Conservation (phyloP, 2,113 vertebrate genomes). For the Barbus barbus region DNA sequence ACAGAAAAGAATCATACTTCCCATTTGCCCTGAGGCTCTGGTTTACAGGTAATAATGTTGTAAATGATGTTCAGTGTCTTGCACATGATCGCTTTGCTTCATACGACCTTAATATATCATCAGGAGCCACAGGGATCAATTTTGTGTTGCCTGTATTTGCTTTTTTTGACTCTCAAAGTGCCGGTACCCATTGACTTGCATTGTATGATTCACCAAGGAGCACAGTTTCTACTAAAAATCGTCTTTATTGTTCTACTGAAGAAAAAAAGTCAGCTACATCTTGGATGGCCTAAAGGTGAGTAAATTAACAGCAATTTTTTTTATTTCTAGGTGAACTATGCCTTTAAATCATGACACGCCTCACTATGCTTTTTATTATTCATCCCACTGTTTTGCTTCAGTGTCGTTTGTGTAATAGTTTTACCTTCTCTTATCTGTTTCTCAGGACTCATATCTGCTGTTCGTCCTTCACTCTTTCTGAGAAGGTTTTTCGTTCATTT, state of each 20-base stretch:
- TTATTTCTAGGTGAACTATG: not conserved
- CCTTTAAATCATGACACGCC: not conserved
- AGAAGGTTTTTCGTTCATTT: not conserved
- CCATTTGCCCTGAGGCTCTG: not conserved
- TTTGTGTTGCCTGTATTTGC: not conserved
- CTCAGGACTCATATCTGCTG: not conserved
- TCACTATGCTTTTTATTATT: not conserved
- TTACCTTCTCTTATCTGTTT: not conserved
- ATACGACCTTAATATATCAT: not conserved
- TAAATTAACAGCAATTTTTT: not conserved
- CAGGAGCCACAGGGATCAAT: not conserved
- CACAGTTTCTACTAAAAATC: not conserved
- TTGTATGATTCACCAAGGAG: too few species aligned
- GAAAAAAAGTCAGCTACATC: too few species aligned
- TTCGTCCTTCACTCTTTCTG: slow-evolving; percentile 2
- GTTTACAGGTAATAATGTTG: not conserved
- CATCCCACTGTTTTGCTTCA: not conserved
- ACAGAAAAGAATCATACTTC: too few species aligned
- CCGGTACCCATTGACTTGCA: not conserved
- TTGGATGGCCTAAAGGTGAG: too few species aligned
- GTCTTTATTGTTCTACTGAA: not conserved
- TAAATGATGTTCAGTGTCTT: not conserved
- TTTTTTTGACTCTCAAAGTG: not conserved
- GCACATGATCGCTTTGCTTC: too few species aligned
- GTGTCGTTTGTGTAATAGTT: not conserved